Conservation (phyloP, 92 coral and sea anemone genomes). For the Scolanthus callimorphus region DNA sequence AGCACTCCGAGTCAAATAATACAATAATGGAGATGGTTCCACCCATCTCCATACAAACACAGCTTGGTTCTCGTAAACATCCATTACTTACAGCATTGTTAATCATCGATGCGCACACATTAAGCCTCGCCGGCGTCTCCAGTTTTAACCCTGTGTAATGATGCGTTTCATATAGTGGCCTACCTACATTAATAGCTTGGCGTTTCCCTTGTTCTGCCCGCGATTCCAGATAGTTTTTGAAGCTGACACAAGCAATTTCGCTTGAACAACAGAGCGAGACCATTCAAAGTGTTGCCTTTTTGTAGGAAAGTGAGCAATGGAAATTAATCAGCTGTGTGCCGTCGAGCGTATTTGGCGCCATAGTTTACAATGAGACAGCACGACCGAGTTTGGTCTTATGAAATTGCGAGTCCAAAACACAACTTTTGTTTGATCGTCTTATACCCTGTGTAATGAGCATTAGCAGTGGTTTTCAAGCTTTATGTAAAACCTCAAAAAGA, state of each 20-base stretch:
- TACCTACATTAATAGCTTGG: no score
- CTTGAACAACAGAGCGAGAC: no score
- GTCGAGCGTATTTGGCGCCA: no score
- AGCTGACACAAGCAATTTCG: no score
- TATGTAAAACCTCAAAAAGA: constrained; percentile 39
- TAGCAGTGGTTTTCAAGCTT: constrained; percentile 18
- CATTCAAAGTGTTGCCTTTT: no score
- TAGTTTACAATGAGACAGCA: no score
- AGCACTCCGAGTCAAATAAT: constrained; percentile 12
- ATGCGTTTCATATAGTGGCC: constrained; percentile 60
- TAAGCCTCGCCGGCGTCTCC: constrained; percentile 60
- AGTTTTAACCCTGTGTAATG: constrained; percentile 49
- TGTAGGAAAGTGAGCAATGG: no score
- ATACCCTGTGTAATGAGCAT: neutral
- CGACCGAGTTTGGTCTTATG: no score
- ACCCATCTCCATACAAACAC: constrained; percentile 50
- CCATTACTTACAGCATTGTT: constrained; percentile 70
- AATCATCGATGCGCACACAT: constrained; percentile 46
- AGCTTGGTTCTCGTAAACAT: constrained; percentile 67
- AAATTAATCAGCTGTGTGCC: no score
- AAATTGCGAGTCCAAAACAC: no score
- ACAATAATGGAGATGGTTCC: constrained; percentile 30
- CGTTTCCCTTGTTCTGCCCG: no score
- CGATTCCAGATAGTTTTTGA: no score
- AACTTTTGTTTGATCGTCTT: neutral